Evolutionary conservation across 2,797 vertebrate species (phyloP), one percentile per base, ranked within the genome.

Genomic region (Spea hammondii): DNA sequence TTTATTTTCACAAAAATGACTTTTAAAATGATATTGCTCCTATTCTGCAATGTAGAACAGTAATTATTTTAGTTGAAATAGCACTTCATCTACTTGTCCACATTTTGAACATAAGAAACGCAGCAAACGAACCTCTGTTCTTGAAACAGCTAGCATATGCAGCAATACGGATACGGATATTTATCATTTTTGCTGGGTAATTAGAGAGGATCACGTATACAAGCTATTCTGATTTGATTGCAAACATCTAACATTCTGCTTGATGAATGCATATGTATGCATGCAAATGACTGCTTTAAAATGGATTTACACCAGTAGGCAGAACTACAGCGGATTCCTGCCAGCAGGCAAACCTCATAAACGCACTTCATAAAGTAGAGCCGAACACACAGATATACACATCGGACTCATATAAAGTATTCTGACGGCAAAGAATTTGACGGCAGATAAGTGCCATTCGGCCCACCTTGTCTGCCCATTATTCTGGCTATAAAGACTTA

Each of bases 1-100:
- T 32, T 32, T 32, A 32, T 32, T 32, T 32, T 32, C 32, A 32
- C 32, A 32, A 32, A 32, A 32, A 32, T 32, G 2, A 32, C 3
- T 32, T 32, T 32, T 32, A 32, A 32, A 32, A 32, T 32, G 32
- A 32, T 32, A 32, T 32, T 32, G 32, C 32, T 32, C 32, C 3
- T 32, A 32, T 32, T 32, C 32, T 3, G 32, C 2, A 32, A 75
- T 64, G 54, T 10, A 82, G 57, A 7, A 72, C 17, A 72, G 70
- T 70, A 8, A 47, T 6, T 76, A 50, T 79, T 55, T 70, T 53
- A 80, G 80, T 79, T 17, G 72, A 80, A 84, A 77, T 80, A 65
- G 55, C 78, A 54, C 83, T 84, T 83, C 70, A 51, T 10, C 62
- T 32, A 1, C 9, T 17, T 17, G 51, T 8, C 46, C 51, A 32